A percentile compares a stretch with the other conserved stretches of the same genome.
phyloP scores from a whole-genome alignment of 2,113 vertebrate genomes.

The Barbus barbus region DNA sequence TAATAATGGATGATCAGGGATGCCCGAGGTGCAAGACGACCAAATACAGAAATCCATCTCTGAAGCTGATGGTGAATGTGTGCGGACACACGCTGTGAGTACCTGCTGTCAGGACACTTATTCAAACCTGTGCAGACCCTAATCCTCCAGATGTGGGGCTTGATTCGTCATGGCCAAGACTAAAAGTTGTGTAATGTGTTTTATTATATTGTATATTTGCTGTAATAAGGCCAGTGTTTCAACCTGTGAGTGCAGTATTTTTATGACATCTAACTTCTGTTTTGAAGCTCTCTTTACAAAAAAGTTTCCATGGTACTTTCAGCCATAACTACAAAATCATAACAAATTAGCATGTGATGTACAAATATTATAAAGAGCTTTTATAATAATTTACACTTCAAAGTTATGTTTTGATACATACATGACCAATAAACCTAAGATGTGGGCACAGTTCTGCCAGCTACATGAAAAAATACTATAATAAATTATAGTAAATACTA shows the following conservation, averaged over 20 bases:
- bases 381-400: not conserved
- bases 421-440: not conserved
- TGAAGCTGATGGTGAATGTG: constrained; percentile 97
- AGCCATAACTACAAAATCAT: not conserved
- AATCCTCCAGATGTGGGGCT: too few species aligned
- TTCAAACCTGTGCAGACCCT: too few species aligned
- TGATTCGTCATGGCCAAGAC: not conserved
- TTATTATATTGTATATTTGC: not conserved
- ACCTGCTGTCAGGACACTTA: not conserved
- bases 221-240: not conserved
- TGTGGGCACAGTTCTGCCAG: not conserved
- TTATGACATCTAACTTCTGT: not conserved
- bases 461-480: too few species aligned
- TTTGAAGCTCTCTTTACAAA: not conserved
- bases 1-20: constrained; percentile 88
- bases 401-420: not conserved
- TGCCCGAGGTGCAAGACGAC: constrained; percentile 97
- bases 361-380: not conserved
- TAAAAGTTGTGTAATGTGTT: too few species aligned
- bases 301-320: not conserved
- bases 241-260: not conserved
- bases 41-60: constrained; percentile 93
- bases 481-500: too few species aligned
- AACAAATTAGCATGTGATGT: not conserved
- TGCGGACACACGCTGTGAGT: constrained; percentile 99